Evolutionary conservation across 2,113 vertebrate species (phyloP).

Genomic region (Procapra przewalskii): DNA sequence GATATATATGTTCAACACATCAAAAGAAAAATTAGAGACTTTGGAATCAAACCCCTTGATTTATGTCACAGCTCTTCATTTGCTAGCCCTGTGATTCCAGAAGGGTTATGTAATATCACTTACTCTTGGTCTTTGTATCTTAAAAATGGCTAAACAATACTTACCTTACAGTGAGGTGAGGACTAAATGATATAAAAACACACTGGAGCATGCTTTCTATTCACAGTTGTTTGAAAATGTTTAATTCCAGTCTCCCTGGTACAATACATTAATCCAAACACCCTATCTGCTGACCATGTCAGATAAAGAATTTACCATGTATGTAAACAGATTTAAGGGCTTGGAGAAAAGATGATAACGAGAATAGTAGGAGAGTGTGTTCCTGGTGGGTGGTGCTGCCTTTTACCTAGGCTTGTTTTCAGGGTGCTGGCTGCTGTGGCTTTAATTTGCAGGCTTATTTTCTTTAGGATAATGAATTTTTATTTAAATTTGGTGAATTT

Average conservation of each 20-base stretch:
- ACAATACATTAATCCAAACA: background rate
- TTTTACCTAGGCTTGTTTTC: constrained; percentile 26
- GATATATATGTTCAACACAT: background rate
- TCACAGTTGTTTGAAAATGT: background rate
- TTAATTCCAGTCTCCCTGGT: background rate
- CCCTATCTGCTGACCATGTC: background rate
- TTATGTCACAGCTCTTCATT: background rate
- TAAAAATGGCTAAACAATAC: background rate
- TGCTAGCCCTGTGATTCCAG: background rate
- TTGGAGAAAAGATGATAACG: background rate
- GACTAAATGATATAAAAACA: background rate
- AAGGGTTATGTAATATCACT: background rate
- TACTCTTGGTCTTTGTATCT: background rate
- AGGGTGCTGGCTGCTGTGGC: constrained; percentile 33
- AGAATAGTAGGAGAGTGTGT: background rate
- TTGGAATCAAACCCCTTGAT: background rate
- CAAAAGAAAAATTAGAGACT: background rate
- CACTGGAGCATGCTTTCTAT: background rate
- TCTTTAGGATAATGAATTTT: constrained; percentile 71
- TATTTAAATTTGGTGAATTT: constrained; percentile 74
- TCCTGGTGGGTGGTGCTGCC: background rate
- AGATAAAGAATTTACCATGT: background rate
- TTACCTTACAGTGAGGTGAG: background rate
- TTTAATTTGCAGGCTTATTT: constrained; percentile 69
- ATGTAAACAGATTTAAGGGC: background rate